Percentiles rank a stretch among this genome's conserved stretches.
Evolutionary conservation across 1,140 invertebrate genomes (phyloP).

Genomic region (Liolophura sinensis): DNA sequence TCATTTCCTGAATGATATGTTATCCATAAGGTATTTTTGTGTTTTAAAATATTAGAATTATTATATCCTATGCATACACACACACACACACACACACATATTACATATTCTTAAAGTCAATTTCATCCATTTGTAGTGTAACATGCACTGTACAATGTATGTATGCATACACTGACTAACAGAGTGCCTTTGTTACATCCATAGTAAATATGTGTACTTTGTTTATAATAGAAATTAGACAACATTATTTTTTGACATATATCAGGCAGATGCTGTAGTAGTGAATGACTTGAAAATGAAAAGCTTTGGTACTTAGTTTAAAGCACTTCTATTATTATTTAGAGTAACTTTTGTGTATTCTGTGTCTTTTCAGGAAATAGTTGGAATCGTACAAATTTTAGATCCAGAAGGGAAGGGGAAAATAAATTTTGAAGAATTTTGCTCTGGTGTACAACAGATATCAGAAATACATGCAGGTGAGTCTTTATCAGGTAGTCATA

Average conservation of each 20-base stretch:
- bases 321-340: too few relatives aligned
- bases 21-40: too few relatives aligned
- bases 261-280: not conserved
- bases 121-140: too few relatives aligned
- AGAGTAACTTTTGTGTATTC: not conserved
- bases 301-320: too few relatives aligned
- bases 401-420: conserved; percentile 52
- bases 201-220: too few relatives aligned
- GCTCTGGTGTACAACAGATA: conserved; percentile 51
- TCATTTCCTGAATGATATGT: too few relatives aligned
- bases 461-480: conserved; percentile 5
- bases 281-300: not conserved
- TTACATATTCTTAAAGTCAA: not conserved
- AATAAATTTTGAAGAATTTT: conserved; percentile 52
- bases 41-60: too few relatives aligned
- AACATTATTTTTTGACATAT: not conserved
- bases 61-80: not conserved
- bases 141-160: too few relatives aligned
- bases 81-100: conserved; percentile 6
- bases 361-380: conserved; percentile 40
- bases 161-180: too few relatives aligned
- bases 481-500: too few relatives aligned
- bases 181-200: too few relatives aligned
- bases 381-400: conserved; percentile 46
- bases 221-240: too few relatives aligned